A percentile compares a stretch with the other conserved stretches of the same genome.
phyloP scores from a whole-genome alignment of 1,140 invertebrate species.

The Caerostris extrusa region DNA sequence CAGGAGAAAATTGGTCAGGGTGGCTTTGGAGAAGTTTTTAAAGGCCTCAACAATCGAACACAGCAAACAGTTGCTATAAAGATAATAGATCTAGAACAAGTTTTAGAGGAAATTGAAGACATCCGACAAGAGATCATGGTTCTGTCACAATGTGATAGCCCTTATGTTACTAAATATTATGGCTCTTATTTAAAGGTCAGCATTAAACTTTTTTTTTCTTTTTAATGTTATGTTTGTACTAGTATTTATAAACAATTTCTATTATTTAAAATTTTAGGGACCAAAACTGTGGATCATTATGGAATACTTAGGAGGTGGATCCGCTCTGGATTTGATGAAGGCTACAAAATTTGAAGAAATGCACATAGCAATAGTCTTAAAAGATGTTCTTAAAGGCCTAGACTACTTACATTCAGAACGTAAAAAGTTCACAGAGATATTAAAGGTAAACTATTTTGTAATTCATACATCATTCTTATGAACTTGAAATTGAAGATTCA shows the following conservation, averaged over 20 bases:
- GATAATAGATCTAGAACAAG: slow-evolving; percentile 99
- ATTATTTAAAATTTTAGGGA: slow-evolving; percentile 85
- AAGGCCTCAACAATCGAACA: slow-evolving; percentile 98
- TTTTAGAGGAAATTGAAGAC: slow-evolving; percentile 99
- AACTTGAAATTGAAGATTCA: neutral
- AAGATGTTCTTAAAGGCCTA: slow-evolving; percentile 98
- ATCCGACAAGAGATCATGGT: slow-evolving; percentile 99
- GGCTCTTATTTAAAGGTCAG: slow-evolving; percentile 96
- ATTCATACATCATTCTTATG: neutral
- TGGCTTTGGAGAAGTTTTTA: slow-evolving; percentile 99
- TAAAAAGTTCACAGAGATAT: slow-evolving; percentile 99
- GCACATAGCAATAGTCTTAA: slow-evolving; percentile 98
- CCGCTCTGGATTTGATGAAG: slow-evolving; percentile 99
- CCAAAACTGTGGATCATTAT: slow-evolving; percentile 99
- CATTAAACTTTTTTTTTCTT: neutral
- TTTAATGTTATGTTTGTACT: neutral
- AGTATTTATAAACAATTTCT: neutral
- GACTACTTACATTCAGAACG: slow-evolving; percentile 99
- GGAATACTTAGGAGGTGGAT: slow-evolving; percentile 99
- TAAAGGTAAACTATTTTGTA: slow-evolving; percentile 86
- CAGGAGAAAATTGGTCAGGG: slow-evolving; percentile 99
- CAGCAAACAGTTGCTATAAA: slow-evolving; percentile 99
- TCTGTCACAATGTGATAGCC: slow-evolving; percentile 98
- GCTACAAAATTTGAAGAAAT: slow-evolving; percentile 98
- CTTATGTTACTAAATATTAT: slow-evolving; percentile 99